phyloP scores from a whole-genome alignment of 2,797 vertebrate species.

The Pangasius djambal region DNA sequence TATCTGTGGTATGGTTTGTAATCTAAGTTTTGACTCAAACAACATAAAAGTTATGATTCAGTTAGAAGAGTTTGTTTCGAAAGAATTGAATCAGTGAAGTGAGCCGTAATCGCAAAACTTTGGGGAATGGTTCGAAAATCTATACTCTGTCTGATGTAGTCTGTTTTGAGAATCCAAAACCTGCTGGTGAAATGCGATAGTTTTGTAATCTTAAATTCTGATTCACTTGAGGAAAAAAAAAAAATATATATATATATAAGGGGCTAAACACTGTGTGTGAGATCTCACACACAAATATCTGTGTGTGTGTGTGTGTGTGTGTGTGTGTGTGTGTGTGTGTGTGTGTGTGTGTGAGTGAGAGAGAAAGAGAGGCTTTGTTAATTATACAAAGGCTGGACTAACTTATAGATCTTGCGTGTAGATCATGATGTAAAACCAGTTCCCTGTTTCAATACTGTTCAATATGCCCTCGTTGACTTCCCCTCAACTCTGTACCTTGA shows the following conservation, averaged over 20 bases:
- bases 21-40: not conserved
- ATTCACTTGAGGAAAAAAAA: not conserved
- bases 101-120: not conserved
- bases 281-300: not conserved
- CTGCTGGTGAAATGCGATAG: not conserved
- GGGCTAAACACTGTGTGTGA: not conserved
- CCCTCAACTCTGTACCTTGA: not conserved
- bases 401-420: not conserved
- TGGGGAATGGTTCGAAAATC: not conserved
- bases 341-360: not conserved
- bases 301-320: not conserved
- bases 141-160: not conserved
- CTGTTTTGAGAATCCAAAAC: not conserved
- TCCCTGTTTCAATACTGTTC: not conserved
- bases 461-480: not conserved
- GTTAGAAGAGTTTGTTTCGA: not conserved
- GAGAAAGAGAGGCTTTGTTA: not conserved
- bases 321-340: not conserved
- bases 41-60: not conserved
- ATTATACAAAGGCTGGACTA: not conserved
- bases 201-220: slow-evolving; percentile 1
- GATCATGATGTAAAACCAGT: not conserved
- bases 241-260: too few relatives aligned
- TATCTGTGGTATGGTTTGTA: not conserved
- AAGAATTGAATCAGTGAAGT: slow-evolving; percentile 4